Evolutionary conservation across 2,888 invertebrate species (phyloP).

Genomic region (Andrena camellia): DNA sequence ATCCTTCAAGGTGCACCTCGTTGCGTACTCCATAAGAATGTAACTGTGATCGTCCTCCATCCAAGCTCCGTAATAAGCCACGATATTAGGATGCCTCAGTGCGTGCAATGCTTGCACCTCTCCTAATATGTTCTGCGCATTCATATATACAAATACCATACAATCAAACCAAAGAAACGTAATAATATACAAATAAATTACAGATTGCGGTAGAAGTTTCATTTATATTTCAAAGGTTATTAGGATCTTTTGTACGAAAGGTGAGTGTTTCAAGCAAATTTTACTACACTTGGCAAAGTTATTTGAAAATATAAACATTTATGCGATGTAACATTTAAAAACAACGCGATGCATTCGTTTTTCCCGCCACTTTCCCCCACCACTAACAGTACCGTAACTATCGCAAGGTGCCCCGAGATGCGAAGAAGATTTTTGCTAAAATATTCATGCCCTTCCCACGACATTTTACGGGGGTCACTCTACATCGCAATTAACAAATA

Average conservation of each 20-base stretch:
- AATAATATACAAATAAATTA: neutral
- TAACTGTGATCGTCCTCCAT: constrained; percentile 76
- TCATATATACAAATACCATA: neutral
- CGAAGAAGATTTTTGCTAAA: neutral
- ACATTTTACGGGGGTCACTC: neutral
- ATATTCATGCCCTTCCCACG: neutral
- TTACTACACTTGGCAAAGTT: neutral
- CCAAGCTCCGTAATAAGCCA: constrained; percentile 81
- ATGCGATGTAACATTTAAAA: too few species aligned
- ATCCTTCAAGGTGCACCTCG: constrained; percentile 91
- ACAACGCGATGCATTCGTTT: neutral
- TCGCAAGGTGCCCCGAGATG: neutral
- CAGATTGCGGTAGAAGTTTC: neutral
- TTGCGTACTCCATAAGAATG: constrained; percentile 96
- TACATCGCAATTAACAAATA: neutral
- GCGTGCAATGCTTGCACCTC: constrained; percentile 78
- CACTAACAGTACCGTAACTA: neutral
- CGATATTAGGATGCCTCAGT: constrained; percentile 82
- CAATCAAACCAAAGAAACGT: neutral
- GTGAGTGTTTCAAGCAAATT: neutral
- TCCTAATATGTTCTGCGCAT: constrained; percentile 58
- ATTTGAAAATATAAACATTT: neutral
- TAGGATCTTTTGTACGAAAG: neutral
- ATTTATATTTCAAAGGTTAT: neutral
- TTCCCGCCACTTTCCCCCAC: neutral